Conservation (phyloP, 2,888 invertebrate genomes). For the Habroteleia sp. region DNA sequence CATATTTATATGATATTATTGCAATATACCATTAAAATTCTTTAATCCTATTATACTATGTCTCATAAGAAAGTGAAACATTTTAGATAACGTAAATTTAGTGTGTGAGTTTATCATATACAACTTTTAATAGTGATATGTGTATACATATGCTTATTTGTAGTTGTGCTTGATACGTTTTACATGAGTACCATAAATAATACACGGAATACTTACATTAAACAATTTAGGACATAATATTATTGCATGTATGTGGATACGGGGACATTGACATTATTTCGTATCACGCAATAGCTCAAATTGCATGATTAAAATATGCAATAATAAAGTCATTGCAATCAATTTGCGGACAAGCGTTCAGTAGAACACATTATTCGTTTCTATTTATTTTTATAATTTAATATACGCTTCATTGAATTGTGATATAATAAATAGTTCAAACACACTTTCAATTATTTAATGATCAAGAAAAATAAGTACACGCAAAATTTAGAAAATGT, state of each 20-base stretch:
- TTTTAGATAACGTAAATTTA: conserved; percentile 1
- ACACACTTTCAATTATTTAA: no score
- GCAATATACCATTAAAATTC: no score
- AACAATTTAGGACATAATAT: conserved; percentile 30
- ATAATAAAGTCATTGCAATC: conserved; percentile 5
- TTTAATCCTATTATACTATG: not conserved
- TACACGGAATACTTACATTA: conserved; percentile 8
- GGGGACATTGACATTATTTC: conserved; percentile 20
- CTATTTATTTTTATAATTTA: no score
- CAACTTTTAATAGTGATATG: not conserved
- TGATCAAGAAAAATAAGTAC: no score
- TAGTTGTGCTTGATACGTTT: not conserved
- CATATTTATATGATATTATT: no score
- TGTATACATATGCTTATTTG: not conserved
- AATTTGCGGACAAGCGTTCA: no score
- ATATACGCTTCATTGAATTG: no score
- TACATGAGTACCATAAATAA: not conserved
- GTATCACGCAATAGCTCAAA: conserved; percentile 25
- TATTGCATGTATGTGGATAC: conserved; percentile 7
- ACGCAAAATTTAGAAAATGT: no score
- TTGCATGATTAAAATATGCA: conserved; percentile 2
- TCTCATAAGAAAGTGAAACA: not conserved
- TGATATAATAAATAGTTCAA: no score
- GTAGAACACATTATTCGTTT: no score
- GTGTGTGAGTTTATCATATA: conserved; percentile 5